A percentile compares a stretch with the other conserved stretches of the same genome.
Evolutionary conservation across 2,113 vertebrate genomes (phyloP).

Genomic region (Raja brachyura): DNA sequence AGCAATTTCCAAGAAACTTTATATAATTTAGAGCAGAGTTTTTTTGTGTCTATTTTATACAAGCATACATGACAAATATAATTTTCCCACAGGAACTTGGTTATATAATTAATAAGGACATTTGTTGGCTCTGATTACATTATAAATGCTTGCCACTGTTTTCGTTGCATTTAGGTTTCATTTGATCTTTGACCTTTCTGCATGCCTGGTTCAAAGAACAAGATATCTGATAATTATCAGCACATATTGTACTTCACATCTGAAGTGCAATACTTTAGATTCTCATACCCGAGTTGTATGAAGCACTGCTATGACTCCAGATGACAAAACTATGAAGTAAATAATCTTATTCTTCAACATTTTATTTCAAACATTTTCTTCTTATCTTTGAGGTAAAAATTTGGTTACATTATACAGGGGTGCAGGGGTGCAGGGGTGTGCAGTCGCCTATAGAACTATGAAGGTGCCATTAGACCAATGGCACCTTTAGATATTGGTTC

Average conservation of each 20-base stretch:
- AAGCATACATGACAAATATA: not conserved
- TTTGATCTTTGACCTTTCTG: not conserved
- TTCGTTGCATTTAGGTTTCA: constrained; percentile 24
- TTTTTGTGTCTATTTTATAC: not conserved
- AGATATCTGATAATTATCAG: constrained; percentile 9
- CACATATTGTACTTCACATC: not conserved
- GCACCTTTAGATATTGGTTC: not conserved
- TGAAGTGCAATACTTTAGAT: not conserved
- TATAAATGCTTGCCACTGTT: not conserved
- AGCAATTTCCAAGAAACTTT: not conserved
- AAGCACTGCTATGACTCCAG: not conserved
- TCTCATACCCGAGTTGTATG: not conserved
- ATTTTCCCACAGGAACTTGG: not conserved
- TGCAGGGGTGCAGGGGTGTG: too few relatives aligned
- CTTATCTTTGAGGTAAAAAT: not conserved
- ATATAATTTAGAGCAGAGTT: not conserved
- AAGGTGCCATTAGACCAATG: not conserved
- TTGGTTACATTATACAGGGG: constrained; percentile 8
- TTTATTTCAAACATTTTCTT: not conserved
- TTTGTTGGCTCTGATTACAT: not conserved
- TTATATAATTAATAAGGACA: constrained; percentile 21
- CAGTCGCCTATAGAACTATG: not conserved
- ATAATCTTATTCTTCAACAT: not conserved
- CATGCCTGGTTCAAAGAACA: not conserved
- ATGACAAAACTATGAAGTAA: not conserved